Evolutionary conservation across 1,140 invertebrate genomes (phyloP), one percentile per base, ranked within the genome.

Genomic region (Arion vulgaris): DNA sequence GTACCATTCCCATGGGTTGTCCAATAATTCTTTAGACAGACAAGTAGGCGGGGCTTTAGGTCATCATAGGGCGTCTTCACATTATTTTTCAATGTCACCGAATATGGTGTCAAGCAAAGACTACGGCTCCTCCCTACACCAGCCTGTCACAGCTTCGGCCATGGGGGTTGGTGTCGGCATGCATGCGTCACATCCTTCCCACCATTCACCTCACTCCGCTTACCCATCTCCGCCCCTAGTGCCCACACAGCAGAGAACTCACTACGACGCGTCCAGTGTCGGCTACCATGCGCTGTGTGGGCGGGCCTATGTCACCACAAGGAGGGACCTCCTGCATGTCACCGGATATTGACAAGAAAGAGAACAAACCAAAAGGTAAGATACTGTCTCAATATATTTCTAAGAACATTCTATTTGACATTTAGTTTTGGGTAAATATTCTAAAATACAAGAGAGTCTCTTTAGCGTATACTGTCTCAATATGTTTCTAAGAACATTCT

Each of bases 301-400:
- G 51, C 26, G 66, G 49, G 36, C 85, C 71, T 81, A 82, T 84
- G 45, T 85, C 76, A 62, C 86, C 74, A 57, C 84, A 49, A 36
- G 84, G 36, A 78, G 78, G 36, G 49, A 83, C 86, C 73, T 84
- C 85, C 36, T 86, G 88, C 53, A 84, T 89, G 32, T 85, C 88
- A 4, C 86, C 87, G n/a, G 88, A 89, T n/a, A 69, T 89, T 28
- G 88, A 89, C 81, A 87, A 86, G 82, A 89, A 89, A 49, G 88
- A 89, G 80, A 88, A 87, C 81, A 89, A 88, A 84, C 85, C 85
- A 28, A 84, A 85, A 87, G 86, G 85, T 86, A 84, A 66, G 83
- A 17, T 19, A 49, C 19, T 57, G 41, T 45, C 41, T 45, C 15
- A 45, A 7, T 45, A 45, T 45, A 15, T 45, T 45, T 7, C 41